phyloP scores from a whole-genome alignment of 2,888 invertebrate genomes.

The Carpatolechia fugitivella region DNA sequence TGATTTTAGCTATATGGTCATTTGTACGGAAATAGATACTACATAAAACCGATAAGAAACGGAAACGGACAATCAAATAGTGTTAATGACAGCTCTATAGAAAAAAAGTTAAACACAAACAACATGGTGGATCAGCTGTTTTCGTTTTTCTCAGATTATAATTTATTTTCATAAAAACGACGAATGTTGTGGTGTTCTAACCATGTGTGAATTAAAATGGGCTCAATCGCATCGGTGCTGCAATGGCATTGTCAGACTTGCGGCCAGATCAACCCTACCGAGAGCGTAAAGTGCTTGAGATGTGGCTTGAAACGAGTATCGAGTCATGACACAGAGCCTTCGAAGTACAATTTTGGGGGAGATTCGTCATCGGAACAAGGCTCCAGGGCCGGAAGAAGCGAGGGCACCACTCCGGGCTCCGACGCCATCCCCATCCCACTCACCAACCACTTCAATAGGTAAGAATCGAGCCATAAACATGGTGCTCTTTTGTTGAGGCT shows the following conservation, averaged over 20 bases:
- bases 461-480: conserved; percentile 45
- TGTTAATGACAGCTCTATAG: background rate
- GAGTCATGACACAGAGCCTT: conserved; percentile 75
- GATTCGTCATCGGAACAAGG: conserved; percentile 69
- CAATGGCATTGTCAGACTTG: conserved; percentile 95
- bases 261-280: conserved; percentile 93
- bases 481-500: conserved; percentile 53
- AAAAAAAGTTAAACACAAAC: conserved; percentile 76
- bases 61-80: background rate
- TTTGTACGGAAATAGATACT: too few species aligned
- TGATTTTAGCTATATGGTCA: too few species aligned
- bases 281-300: conserved; percentile 90
- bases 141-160: conserved; percentile 62
- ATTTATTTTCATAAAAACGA: conserved; percentile 69
- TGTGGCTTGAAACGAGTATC: conserved; percentile 85
- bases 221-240: conserved; percentile 95
- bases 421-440: conserved; percentile 66
- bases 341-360: conserved; percentile 56
- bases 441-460: conserved; percentile 68
- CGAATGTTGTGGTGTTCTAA: conserved; percentile 74
- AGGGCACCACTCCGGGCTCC: conserved; percentile 67
- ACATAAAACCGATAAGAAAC: background rate
- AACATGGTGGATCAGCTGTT: conserved; percentile 83
- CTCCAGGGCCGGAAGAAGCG: conserved; percentile 65
- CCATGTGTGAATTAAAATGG: conserved; percentile 85